phyloP scores from a whole-genome alignment of 1,140 invertebrate species.

The Drosophila chauvacae region DNA sequence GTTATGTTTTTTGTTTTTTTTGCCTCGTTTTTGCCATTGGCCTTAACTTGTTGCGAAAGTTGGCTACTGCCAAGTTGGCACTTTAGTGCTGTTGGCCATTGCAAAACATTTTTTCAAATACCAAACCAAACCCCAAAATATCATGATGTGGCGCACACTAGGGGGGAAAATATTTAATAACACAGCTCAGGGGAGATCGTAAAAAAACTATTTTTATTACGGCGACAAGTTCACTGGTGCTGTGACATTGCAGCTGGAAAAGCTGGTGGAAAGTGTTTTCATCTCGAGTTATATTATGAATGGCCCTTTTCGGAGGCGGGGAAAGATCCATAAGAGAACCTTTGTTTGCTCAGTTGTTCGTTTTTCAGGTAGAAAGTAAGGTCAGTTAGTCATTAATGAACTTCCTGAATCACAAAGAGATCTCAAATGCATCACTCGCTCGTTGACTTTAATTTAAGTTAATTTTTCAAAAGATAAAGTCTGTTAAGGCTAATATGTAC shows the following conservation, averaged over 20 bases:
- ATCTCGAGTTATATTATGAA: conserved; percentile 13
- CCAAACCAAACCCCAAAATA: conserved; percentile 14
- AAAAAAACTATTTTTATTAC: conserved; percentile 15
- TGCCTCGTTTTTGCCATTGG: conserved; percentile 29
- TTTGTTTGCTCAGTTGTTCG: conserved; percentile 17
- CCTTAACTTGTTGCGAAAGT: conserved; percentile 77
- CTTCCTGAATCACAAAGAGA: conserved; percentile 39
- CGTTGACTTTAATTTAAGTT: background rate
- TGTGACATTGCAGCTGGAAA: conserved; percentile 24
- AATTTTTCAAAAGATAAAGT: background rate
- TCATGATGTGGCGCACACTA: conserved; percentile 38
- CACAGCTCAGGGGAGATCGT: background rate
- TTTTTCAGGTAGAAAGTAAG: conserved; percentile 33
- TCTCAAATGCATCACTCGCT: conserved; percentile 1
- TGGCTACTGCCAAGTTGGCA: conserved; percentile 70
- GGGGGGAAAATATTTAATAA: conserved; percentile 33
- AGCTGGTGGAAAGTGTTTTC: conserved; percentile 1
- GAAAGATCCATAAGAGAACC: background rate
- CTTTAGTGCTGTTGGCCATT: conserved; percentile 36
- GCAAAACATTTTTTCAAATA: conserved; percentile 62
- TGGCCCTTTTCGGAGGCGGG: background rate
- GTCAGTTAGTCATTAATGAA: conserved; percentile 38
- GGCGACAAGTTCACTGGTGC: conserved; percentile 22
- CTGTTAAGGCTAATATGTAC: background rate
- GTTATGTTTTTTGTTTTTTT: conserved; percentile 27